Evolutionary conservation across 2,888 invertebrate genomes (phyloP).

Genomic region (Syrista parreyssii): DNA sequence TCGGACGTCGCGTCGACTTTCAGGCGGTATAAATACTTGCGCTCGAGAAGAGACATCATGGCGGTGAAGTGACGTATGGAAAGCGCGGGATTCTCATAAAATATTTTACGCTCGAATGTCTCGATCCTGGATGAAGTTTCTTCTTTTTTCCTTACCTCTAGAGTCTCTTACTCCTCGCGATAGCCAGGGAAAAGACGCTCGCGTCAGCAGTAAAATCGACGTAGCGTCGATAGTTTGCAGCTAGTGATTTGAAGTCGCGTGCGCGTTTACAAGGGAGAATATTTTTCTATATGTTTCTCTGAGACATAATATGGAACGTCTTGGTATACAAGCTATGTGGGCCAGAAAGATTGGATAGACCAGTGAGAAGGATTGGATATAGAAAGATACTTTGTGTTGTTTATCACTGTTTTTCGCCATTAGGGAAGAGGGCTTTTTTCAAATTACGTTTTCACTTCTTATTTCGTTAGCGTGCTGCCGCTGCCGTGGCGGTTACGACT

Average conservation of each 20-base stretch:
- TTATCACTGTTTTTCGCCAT: not conserved
- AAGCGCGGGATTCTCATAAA: not conserved
- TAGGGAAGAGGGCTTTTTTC: not conserved
- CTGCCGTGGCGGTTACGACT: not conserved
- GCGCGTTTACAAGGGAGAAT: not conserved
- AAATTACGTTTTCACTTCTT: not conserved
- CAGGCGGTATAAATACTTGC: not conserved
- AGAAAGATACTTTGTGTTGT: not conserved
- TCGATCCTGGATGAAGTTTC: not conserved
- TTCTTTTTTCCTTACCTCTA: not conserved
- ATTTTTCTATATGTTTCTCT: not conserved
- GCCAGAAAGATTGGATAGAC: not conserved
- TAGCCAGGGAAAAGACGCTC: not conserved
- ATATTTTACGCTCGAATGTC: not conserved
- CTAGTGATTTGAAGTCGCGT: not conserved
- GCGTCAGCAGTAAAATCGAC: not conserved
- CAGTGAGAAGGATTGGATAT: not conserved
- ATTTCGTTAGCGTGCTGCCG: not conserved
- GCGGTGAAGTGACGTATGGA: not conserved
- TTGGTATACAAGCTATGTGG: not conserved
- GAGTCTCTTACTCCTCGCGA: not conserved
- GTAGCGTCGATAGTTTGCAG: not conserved
- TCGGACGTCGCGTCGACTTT: not conserved
- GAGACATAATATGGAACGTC: not conserved
- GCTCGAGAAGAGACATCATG: not conserved